These are phyloP conservation scores for Epinephelus moara DNA, from an alignment of 2,113 vertebrate species.

Conservation along the genomic window DNA sequence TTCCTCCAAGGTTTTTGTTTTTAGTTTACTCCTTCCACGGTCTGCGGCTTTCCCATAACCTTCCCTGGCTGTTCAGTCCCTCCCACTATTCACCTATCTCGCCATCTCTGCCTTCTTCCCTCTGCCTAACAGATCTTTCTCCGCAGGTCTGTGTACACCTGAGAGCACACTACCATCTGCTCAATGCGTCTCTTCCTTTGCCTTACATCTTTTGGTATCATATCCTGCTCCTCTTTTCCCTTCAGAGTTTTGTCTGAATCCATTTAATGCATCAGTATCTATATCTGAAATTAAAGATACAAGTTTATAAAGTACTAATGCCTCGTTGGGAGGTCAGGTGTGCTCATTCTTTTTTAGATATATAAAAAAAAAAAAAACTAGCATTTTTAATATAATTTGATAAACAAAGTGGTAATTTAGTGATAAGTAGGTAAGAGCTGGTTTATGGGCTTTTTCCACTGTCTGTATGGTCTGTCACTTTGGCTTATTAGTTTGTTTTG, in stretches of 20 bases:
- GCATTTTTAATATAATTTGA: not conserved
- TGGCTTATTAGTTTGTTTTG: not conserved
- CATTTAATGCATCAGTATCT: slow-evolving; percentile 22
- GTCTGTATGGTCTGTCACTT: not conserved
- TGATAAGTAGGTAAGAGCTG: not conserved
- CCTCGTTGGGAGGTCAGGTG: not conserved
- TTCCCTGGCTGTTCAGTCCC: slow-evolving; percentile 25
- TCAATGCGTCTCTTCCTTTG: slow-evolving; percentile 48
- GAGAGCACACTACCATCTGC: slow-evolving; percentile 72
- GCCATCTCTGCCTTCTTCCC: slow-evolving; percentile 57
- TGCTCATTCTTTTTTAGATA: not conserved
- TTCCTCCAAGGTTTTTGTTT: slow-evolving; percentile 29
- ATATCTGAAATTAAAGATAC: not conserved
- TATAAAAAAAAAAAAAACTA: not conserved
- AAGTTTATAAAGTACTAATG: not conserved
- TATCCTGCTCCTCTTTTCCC: slow-evolving; percentile 11
- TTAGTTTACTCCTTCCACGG: slow-evolving; percentile 18
- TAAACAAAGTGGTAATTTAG: not conserved
- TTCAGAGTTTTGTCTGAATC: slow-evolving; percentile 34
- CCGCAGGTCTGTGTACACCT: slow-evolving; percentile 73
- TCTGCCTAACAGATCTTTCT: slow-evolving; percentile 72
- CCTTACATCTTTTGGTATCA: slow-evolving; percentile 36
- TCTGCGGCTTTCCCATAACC: slow-evolving; percentile 31
- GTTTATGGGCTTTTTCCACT: not conserved
- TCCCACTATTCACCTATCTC: slow-evolving; percentile 58